Evolutionary conservation across 1,140 invertebrate species (phyloP).

Genomic region (Neodiprion pinetum): DNA sequence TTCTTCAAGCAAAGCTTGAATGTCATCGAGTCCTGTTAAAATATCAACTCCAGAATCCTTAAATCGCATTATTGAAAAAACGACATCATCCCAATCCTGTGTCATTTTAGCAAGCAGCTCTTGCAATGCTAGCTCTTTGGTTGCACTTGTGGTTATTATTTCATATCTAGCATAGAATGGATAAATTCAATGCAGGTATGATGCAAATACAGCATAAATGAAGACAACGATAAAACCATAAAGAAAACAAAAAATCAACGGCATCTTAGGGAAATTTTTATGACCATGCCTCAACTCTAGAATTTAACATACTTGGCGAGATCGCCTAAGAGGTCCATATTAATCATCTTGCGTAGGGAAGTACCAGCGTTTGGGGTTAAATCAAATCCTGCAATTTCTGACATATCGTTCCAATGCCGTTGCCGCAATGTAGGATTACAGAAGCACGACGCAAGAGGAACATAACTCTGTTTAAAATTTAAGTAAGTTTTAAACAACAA

Average conservation of each 20-base stretch:
- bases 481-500: conserved; percentile 18
- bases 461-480: conserved; percentile 67
- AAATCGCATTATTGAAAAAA: conserved; percentile 75
- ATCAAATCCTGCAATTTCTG: conserved; percentile 80
- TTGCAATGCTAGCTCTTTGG: conserved; percentile 84
- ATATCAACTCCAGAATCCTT: conserved; percentile 84
- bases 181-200: conserved; percentile 21
- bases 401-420: conserved; percentile 93
- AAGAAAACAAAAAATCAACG: not conserved
- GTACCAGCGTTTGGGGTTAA: conserved; percentile 86
- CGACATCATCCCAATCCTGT: conserved; percentile 81
- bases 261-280: not conserved
- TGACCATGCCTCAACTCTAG: not conserved
- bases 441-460: conserved; percentile 82
- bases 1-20: conserved; percentile 86
- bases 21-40: conserved; percentile 82
- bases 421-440: conserved; percentile 88
- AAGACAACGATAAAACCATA: not conserved
- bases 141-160: conserved; percentile 87
- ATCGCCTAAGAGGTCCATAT: conserved; percentile 76
- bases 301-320: conserved; percentile 71
- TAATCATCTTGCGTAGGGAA: conserved; percentile 82
- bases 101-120: conserved; percentile 84
- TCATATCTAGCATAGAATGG: conserved; percentile 66
- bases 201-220: conserved; percentile 13